A percentile compares a stretch with the other conserved stretches of the same genome.
Conservation (phyloP, 30 jellyfish, hydroid and myxozoan genomes). For the Mastigias papua region DNA sequence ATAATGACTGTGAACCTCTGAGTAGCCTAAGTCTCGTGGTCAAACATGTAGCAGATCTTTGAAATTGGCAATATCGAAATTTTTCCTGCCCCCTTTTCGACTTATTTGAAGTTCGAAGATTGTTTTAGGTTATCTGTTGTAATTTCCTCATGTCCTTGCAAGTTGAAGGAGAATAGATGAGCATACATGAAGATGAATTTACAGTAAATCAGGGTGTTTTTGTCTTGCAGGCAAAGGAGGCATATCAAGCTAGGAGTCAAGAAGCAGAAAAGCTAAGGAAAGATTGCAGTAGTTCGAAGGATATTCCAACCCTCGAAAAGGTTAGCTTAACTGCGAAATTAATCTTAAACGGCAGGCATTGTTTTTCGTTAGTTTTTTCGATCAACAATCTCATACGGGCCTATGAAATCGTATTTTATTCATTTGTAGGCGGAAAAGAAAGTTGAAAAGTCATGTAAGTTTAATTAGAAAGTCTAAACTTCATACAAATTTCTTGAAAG, state of each 20-base stretch:
- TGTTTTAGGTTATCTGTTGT: background rate
- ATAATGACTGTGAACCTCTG: no score
- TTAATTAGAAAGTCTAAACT: no score
- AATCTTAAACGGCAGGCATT: background rate
- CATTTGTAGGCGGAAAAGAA: conserved; percentile 81
- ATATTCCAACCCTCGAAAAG: conserved; percentile 72
- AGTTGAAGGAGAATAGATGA: no score
- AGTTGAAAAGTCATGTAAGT: conserved; percentile 84
- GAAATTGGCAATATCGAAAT: no score
- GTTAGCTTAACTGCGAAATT: conserved; percentile 23
- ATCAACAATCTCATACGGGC: background rate
- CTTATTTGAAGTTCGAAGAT: no score
- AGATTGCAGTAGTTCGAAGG: conserved; percentile 81
- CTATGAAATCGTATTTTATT: background rate
- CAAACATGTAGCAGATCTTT: no score
- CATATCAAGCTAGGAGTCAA: conserved; percentile 69
- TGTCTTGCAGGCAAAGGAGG: conserved; percentile 79
- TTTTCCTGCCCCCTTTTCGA: no score
- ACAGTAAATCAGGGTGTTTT: background rate
- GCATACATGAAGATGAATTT: background rate
- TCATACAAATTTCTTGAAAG: no score
- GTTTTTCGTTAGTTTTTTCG: background rate
- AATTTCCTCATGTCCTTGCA: background rate
- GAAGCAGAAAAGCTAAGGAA: conserved; percentile 90
- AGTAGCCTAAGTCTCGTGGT: no score